phyloP scores from a whole-genome alignment of 2,888 invertebrate species.

The Clusia tigrina region DNA sequence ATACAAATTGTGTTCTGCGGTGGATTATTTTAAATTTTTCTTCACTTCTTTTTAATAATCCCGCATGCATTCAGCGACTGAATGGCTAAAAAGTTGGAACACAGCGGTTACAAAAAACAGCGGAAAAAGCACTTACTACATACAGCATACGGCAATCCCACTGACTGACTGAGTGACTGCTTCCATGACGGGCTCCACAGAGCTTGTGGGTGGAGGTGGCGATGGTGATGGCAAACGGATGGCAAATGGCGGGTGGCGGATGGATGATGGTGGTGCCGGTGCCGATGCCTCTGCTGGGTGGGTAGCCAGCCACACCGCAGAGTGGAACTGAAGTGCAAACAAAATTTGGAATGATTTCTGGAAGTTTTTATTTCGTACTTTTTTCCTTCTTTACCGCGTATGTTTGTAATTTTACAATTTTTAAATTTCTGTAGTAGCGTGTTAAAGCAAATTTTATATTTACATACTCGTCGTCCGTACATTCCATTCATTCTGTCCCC shows the following conservation, averaged over 20 bases:
- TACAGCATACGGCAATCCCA: neutral
- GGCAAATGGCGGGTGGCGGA: neutral
- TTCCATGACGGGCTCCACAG: no score
- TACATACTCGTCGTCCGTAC: neutral
- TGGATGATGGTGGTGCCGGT: neutral
- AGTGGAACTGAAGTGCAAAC: neutral
- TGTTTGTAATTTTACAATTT: neutral
- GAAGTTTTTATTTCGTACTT: neutral
- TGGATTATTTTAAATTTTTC: slow-evolving; percentile 41
- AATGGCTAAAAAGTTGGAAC: neutral
- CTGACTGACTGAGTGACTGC: no score
- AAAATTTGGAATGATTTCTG: neutral
- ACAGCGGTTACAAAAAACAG: neutral
- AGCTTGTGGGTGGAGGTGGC: no score
- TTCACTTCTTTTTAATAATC: slow-evolving; percentile 23
- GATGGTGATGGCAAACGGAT: neutral
- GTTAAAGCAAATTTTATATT: slow-evolving; percentile 11
- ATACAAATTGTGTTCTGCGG: slow-evolving; percentile 46
- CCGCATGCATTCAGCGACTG: neutral
- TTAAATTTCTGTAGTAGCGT: slow-evolving; percentile 1
- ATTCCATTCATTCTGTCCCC: no score
- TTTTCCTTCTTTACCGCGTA: neutral
- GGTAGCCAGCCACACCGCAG: neutral
- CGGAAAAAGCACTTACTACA: neutral
- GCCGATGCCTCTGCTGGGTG: no score